These are phyloP conservation scores for Cercopithecus hamlyni DNA, from an alignment of 2,797 vertebrate species.

Conservation along the genomic window DNA sequence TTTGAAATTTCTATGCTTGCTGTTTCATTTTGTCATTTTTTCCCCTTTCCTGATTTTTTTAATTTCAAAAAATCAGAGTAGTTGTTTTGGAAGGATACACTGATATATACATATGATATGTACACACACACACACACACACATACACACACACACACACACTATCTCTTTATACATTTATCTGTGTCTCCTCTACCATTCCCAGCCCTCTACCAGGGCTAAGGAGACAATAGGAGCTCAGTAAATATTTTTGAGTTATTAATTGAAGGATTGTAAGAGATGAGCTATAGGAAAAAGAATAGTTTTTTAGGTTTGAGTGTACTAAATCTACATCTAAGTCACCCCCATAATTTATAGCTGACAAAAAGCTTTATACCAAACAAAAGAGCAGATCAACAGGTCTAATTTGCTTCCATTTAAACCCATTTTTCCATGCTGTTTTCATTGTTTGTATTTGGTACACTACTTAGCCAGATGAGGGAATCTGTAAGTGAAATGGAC, in stretches of 20 bases:
- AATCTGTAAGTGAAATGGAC: background rate
- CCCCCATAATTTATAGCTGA: background rate
- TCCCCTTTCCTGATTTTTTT: background rate
- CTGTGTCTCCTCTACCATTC: background rate
- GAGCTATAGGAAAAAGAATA: background rate
- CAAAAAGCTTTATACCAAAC: background rate
- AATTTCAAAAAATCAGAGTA: background rate
- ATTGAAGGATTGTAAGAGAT: background rate
- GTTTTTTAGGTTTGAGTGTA: slow-evolving; percentile 7
- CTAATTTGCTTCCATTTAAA: slow-evolving; percentile 36
- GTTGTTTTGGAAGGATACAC: background rate
- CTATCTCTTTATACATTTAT: background rate
- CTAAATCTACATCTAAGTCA: slow-evolving; percentile 17
- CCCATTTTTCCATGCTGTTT: background rate
- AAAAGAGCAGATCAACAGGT: background rate
- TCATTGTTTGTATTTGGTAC: background rate
- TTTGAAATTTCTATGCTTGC: background rate
- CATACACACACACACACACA: background rate
- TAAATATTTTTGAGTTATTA: slow-evolving; percentile 36
- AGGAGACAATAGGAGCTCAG: background rate
- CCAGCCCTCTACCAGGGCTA: background rate
- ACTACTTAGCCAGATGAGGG: background rate
- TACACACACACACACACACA: background rate
- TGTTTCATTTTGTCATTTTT: slow-evolving; percentile 37
- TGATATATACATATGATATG: background rate